Percentiles rank a stretch among this genome's conserved stretches.
These are phyloP conservation scores for Meandrusa payeni DNA, from an alignment of 2,888 invertebrate species.

Conservation along the genomic window DNA sequence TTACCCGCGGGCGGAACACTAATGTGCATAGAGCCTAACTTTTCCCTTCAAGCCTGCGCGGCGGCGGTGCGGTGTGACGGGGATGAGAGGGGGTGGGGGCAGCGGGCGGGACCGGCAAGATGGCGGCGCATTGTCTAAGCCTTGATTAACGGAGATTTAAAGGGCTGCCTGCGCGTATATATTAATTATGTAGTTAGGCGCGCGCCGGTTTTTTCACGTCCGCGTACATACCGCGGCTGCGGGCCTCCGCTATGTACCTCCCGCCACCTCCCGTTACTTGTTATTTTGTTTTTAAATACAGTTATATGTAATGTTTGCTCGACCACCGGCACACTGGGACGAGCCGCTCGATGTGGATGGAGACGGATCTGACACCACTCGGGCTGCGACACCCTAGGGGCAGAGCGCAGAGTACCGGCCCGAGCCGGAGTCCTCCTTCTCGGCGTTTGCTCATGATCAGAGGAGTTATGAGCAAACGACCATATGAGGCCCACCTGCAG, in stretches of 20 bases:
- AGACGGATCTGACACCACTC: no score
- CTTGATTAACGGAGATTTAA: slow-evolving; percentile 72
- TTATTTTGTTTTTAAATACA: no score
- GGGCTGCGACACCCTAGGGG: no score
- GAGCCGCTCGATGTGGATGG: no score
- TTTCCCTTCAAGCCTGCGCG: slow-evolving; percentile 42
- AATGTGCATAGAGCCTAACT: slow-evolving; percentile 27
- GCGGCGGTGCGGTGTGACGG: slow-evolving; percentile 31
- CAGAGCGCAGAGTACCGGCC: no score
- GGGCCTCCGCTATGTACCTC: slow-evolving; percentile 3
- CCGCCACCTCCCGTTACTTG: no score
- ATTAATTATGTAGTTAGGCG: slow-evolving; percentile 74
- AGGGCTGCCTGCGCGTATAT: slow-evolving; percentile 66
- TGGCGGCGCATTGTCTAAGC: slow-evolving; percentile 75
- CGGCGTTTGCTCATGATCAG: no score
- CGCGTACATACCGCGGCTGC: slow-evolving; percentile 28
- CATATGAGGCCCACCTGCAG: no score
- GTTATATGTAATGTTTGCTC: no score
- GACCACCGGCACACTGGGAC: no score
- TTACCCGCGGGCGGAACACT: slow-evolving; percentile 3
- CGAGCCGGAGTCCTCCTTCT: no score
- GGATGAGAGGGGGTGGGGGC: slow-evolving; percentile 34
- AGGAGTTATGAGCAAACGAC: no score
- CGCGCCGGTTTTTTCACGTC: slow-evolving; percentile 44
- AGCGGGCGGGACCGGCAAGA: slow-evolving; percentile 49